Conservation (phyloP, 2,113 vertebrate species). For the Rhipidura dahli region DNA sequence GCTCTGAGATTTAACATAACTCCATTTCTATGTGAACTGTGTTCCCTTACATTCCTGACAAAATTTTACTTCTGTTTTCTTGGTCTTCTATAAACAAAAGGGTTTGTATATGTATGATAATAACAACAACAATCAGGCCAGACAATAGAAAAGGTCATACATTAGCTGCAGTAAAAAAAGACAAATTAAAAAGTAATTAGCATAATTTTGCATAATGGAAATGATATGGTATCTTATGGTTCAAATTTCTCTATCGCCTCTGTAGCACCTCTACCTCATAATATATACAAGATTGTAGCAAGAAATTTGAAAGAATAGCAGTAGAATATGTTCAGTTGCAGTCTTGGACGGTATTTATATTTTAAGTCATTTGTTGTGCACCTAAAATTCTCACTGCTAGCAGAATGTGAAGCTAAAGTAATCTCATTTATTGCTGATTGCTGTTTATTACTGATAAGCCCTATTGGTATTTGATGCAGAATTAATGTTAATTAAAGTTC, state of each 20-base stretch:
- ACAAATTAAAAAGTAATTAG: not conserved
- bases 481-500: constrained; percentile 31
- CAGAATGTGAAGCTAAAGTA: not conserved
- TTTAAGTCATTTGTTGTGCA: not conserved
- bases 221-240: not conserved
- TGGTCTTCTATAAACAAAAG: not conserved
- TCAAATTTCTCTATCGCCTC: not conserved
- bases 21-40: accelerated
- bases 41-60: not conserved
- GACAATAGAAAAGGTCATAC: not conserved
- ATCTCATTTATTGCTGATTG: not conserved
- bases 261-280: not conserved
- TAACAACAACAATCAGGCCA: not conserved
- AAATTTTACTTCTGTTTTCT: not conserved
- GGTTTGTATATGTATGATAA: not conserved
- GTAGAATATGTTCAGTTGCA: not conserved
- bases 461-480: not conserved
- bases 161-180: not conserved
- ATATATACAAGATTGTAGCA: not conserved
- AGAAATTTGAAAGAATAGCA: not conserved
- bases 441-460: constrained; percentile 15
- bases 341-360: not conserved
- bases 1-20: not conserved
- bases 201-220: not conserved
- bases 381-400: not conserved